phyloP scores from a whole-genome alignment of 2,113 vertebrate species.

The Onychorhynchus coronatus region DNA sequence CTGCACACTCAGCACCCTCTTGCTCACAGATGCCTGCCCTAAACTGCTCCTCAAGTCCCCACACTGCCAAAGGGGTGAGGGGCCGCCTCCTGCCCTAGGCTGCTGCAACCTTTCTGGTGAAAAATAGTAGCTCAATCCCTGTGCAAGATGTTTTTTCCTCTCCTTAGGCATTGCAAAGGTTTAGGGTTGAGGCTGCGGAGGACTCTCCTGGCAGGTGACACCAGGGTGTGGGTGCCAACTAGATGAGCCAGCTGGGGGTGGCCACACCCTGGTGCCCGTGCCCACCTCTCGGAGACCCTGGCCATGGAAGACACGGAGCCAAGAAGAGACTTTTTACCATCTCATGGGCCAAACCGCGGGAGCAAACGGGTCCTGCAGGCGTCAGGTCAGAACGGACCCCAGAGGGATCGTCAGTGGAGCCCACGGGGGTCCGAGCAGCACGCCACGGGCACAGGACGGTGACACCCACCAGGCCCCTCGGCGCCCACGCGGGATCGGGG shows the following conservation, averaged over 20 bases:
- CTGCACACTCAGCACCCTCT: neutral
- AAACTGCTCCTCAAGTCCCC: fast-evolving
- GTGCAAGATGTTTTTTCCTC: neutral
- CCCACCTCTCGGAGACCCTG: neutral
- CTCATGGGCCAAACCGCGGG: neutral
- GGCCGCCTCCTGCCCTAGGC: fast-evolving
- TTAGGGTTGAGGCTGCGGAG: neutral
- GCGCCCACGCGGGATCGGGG: neutral
- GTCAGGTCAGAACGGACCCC: neutral
- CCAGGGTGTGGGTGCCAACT: neutral
- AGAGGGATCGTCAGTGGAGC: neutral
- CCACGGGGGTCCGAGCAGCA: neutral
- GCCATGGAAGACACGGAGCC: fast-evolving
- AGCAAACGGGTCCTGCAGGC: neutral
- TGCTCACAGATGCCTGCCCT: neutral
- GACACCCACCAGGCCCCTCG: neutral
- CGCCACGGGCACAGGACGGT: neutral
- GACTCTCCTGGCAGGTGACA: neutral
- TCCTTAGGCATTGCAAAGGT: neutral
- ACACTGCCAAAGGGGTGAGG: fast-evolving
- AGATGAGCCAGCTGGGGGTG: neutral
- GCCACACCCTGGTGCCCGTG: neutral
- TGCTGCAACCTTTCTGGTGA: neutral
- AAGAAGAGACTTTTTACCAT: neutral
- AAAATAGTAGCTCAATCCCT: fast-evolving